These are phyloP conservation scores for Agonopterix alstromeriana DNA, from an alignment of 2,888 invertebrate species.

Conservation along the genomic window DNA sequence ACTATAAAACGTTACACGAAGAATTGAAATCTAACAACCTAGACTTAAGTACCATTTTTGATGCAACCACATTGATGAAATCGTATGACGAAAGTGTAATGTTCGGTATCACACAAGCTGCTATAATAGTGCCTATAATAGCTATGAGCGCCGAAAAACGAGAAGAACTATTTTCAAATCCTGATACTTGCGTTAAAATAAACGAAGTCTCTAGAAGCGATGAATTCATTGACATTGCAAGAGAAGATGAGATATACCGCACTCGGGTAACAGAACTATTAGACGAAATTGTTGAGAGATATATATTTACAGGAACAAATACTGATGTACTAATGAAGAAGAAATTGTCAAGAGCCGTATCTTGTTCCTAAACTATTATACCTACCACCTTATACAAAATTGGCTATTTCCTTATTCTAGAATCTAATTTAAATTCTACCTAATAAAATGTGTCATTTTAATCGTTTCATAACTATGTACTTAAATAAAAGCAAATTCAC, in stretches of 20 bases:
- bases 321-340: no score
- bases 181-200: slow-evolving; percentile 27
- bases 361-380: neutral
- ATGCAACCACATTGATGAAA: slow-evolving; percentile 25
- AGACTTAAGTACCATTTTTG: slow-evolving; percentile 29
- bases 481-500: no score
- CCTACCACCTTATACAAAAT: neutral
- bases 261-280: slow-evolving; percentile 69
- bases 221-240: slow-evolving; percentile 44
- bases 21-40: slow-evolving; percentile 48
- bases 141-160: slow-evolving; percentile 34
- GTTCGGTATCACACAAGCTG: slow-evolving; percentile 55
- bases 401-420: no score
- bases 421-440: no score
- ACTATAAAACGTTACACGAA: slow-evolving; percentile 63
- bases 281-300: slow-evolving; percentile 74
- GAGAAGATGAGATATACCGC: slow-evolving; percentile 38
- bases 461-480: no score
- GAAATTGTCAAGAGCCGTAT: neutral
- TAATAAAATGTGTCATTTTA: no score
- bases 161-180: slow-evolving; percentile 38
- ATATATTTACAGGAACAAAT: slow-evolving; percentile 21
- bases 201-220: slow-evolving; percentile 44
- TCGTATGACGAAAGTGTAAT: slow-evolving; percentile 43
- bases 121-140: slow-evolving; percentile 48